phyloP scores from a whole-genome alignment of 2,113 vertebrate species.

The Alces alces region DNA sequence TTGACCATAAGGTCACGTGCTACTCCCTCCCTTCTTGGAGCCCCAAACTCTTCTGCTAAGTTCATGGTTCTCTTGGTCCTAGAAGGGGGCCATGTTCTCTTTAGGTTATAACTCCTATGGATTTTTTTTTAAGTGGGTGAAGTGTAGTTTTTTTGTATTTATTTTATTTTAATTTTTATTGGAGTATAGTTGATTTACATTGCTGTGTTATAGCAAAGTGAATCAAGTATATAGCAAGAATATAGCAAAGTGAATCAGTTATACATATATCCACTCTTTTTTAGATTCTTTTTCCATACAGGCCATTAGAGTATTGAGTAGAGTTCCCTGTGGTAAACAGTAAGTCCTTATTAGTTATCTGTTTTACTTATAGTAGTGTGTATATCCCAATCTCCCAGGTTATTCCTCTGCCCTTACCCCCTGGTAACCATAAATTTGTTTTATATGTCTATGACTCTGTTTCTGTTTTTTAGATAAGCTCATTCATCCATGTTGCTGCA shows the following conservation, averaged over 20 bases:
- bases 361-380: background rate
- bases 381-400: background rate
- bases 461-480: background rate
- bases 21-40: background rate
- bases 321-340: background rate
- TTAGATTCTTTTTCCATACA: background rate
- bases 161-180: background rate
- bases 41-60: background rate
- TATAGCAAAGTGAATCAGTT: background rate
- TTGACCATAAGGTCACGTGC: rapidly evolving
- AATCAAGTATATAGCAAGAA: background rate
- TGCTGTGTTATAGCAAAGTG: background rate
- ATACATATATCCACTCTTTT: background rate
- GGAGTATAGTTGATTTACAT: background rate
- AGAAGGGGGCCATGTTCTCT: background rate
- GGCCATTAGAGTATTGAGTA: background rate
- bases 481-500: background rate
- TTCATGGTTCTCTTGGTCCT: background rate
- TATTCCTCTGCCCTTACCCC: background rate
- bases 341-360: background rate
- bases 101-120: background rate
- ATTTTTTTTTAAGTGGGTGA: background rate
- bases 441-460: background rate
- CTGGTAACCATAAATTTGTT: background rate
- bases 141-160: background rate